These are phyloP conservation scores for Chrysolina oricalcia DNA, from an alignment of 2,888 invertebrate genomes.

Conservation along the genomic window DNA sequence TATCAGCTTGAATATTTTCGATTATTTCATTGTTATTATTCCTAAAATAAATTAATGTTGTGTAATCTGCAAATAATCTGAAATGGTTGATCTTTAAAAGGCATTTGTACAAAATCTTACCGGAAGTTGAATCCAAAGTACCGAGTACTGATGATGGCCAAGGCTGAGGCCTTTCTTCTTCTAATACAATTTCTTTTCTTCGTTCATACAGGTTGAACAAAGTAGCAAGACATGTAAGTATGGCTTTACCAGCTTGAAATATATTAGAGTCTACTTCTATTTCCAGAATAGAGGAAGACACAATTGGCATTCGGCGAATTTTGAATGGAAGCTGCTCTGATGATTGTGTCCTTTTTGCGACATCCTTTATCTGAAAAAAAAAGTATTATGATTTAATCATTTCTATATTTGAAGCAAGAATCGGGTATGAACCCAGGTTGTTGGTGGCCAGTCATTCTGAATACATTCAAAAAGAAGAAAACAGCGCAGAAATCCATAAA, in stretches of 20 bases:
- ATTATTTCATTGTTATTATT: too few species aligned
- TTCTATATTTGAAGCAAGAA: too few species aligned
- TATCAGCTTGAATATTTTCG: too few species aligned
- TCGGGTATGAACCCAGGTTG: too few species aligned
- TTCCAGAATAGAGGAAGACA: slow-evolving; percentile 9
- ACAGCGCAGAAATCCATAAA: too few species aligned
- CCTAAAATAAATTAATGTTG: too few species aligned
- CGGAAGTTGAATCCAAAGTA: slow-evolving; percentile 3
- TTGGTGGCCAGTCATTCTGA: too few species aligned
- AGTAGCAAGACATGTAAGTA: slow-evolving; percentile 1
- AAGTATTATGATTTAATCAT: neutral
- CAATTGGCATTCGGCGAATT: slow-evolving; percentile 5
- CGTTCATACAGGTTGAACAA: slow-evolving; percentile 3
- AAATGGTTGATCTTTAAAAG: too few species aligned
- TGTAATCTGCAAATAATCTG: too few species aligned
- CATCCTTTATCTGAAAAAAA: neutral
- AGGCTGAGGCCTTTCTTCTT: slow-evolving; percentile 8
- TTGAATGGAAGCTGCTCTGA: neutral
- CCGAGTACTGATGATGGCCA: slow-evolving; percentile 10
- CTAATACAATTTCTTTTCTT: neutral
- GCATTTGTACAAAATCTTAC: neutral
- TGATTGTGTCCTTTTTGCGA: neutral
- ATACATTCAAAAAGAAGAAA: too few species aligned
- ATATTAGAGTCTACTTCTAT: neutral
- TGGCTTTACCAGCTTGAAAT: slow-evolving; percentile 4